Percentiles rank a stretch among this genome's conserved stretches.
Conservation (phyloP, 2,797 vertebrate genomes). For the Cynodonichthys magdalenae region DNA sequence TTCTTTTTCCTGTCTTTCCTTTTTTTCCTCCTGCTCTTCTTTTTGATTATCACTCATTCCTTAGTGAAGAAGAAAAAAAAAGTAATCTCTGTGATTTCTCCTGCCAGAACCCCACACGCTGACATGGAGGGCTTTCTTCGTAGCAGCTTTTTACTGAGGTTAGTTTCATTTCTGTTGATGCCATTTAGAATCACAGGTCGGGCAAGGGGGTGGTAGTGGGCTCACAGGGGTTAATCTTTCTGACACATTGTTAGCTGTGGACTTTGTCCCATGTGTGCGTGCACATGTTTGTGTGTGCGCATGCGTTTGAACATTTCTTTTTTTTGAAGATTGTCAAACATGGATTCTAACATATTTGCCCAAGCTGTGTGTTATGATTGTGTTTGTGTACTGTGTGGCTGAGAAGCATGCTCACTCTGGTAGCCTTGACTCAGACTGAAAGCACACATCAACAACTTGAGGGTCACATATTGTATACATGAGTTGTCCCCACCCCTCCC, state of each 20-base stretch:
- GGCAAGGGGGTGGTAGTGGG: constrained; percentile 60
- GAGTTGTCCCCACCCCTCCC: constrained; percentile 18
- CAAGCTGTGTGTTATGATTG: constrained; percentile 55
- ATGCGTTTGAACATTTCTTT: constrained; percentile 45
- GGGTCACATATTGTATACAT: constrained; percentile 22
- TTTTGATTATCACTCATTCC: constrained; percentile 67
- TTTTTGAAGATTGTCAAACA: constrained; percentile 60
- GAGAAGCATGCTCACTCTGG: constrained; percentile 59
- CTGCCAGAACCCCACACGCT: constrained; percentile 86
- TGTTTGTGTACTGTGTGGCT: constrained; percentile 53
- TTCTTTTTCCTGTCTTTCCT: constrained; percentile 45
- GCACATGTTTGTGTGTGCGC: constrained; percentile 50
- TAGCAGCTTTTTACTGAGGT: constrained; percentile 90
- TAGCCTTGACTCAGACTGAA: constrained; percentile 61
- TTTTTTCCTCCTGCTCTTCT: constrained; percentile 44
- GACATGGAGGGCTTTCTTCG: constrained; percentile 89
- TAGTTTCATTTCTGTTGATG: constrained; percentile 84
- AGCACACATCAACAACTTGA: constrained; percentile 52
- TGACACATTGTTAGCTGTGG: constrained; percentile 72
- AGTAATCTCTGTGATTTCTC: constrained; percentile 86
- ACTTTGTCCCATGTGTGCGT: constrained; percentile 65
- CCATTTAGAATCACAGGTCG: constrained; percentile 65
- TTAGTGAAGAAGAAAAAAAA: constrained; percentile 70
- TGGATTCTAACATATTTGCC: constrained; percentile 56
- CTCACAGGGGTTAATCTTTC: constrained; percentile 60